Evolutionary conservation across 37 sponge, comb jelly and placozoan species (phyloP), one percentile per base, ranked within the genome.

Genomic region (Oscarella lobularis): DNA sequence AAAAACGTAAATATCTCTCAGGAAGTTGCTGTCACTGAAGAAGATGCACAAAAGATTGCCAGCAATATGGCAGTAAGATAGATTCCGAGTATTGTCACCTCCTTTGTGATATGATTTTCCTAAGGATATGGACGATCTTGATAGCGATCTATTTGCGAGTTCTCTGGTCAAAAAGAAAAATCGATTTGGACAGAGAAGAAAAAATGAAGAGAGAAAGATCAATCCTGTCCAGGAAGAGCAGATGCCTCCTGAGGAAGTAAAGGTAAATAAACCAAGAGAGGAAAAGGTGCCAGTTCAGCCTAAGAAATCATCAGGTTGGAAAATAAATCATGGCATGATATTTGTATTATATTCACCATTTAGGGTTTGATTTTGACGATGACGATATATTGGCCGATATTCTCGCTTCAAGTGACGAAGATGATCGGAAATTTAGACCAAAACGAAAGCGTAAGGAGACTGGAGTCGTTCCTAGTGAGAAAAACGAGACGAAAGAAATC

Each of bases 81-180:
- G 14, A 39, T 3, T 33, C 20, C 60, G 20, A 48, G 9, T 48
- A 20, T 48, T 48, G 9, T 48, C 60, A 9, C 9, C 9, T 27
- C 60, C 20, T 48, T 9, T 27, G 14, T 27, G 20, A 48, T 48
- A 48, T 48, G 60, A 48, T 27, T 73, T 80, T 33, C 31, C 78
- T 1, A 40, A 74, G 39, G 75, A 82, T 38, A 36, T 89, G 0
- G 87, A 89, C 74, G 81, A 85, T 36, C 78, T 89, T 78, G 90
- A 89, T 30, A 75, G 71, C 0, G 75, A 65, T 67, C 67, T 85
- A 34, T 89, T 89, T 54, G 68, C 77, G 27, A 79, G 83, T 3
- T 79, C 85, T 4, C 36, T 37, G 31, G 76, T 37, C n/a, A 60
- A 2, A 31, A 33, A 38, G 2, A 72, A 38, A 29, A 31, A 38